Evolutionary conservation across 1,140 invertebrate species (phyloP), one percentile per base, ranked within the genome.

Genomic region (Conus ventricosus): DNA sequence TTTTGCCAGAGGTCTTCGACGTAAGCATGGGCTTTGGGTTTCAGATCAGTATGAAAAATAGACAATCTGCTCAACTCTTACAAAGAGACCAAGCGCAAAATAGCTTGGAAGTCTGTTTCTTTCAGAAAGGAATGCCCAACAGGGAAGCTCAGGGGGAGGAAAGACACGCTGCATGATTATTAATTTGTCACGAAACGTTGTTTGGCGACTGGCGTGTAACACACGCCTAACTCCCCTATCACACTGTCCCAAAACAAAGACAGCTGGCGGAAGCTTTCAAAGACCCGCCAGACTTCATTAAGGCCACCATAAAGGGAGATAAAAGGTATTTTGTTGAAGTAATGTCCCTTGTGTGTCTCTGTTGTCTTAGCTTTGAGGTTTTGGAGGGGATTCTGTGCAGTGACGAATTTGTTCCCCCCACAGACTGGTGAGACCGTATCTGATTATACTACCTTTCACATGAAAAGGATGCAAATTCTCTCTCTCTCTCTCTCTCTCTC

Each of bases 261-360:
- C 39, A 39, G 39, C 39, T 39, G 39, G 39, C 39, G 39, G 20
- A 71, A 71, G 20, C 7, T 23, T 10, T 71, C 67, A 71, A 71
- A 71, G 67, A 71, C 0, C 67, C 67, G 7, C 67, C 67, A n/a
- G 67, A 71, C 67, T 71, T 71, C 67, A 71, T 71, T 71, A 23
- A 1, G 20, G 67, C 67, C 6, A 23, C 23, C 20, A 23, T 71
- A 71, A 71, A 71, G 67, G 67, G 67, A 71, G 67, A 13, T 71
- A 71, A 71, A 71, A 71, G 67, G 67, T 71, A 71, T 23, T 71
- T 71, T 71, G 67, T 71, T 71, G 67, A 23, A 71, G 67, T 71
- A 6, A 71, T n/a, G 67, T 71, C 67, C 67, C 67, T 71, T 71
- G 67, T n/a, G 17, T 71, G 67, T 71, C 11, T 71, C 67, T 71